phyloP scores from a whole-genome alignment of 2,888 invertebrate genomes.

The Drosophila melanosoma region DNA sequence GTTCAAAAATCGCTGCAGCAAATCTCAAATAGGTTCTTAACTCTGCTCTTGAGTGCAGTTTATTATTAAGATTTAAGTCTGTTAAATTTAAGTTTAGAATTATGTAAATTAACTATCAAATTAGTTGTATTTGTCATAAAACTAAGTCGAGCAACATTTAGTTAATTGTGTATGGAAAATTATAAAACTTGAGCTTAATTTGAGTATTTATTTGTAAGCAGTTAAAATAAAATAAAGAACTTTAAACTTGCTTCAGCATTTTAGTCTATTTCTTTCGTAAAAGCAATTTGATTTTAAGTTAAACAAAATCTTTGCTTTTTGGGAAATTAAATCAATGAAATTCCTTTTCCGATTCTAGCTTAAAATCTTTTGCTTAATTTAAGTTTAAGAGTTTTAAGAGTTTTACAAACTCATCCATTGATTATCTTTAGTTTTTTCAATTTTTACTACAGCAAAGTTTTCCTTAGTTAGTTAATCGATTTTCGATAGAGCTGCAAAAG shows the following conservation, averaged over 20 bases:
- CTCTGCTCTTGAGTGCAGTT: neutral
- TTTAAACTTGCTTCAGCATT: neutral
- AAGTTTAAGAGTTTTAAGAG: neutral
- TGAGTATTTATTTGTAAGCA: neutral
- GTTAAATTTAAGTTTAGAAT: neutral
- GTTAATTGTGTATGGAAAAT: neutral
- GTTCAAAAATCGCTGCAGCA: slow-evolving; percentile 2
- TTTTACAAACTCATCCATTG: neutral
- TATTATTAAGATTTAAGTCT: slow-evolving; percentile 4
- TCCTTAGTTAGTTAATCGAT: neutral
- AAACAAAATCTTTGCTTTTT: neutral
- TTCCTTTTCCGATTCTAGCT: neutral
- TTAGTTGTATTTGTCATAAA: neutral
- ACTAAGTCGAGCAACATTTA: neutral
- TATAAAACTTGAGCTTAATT: neutral
- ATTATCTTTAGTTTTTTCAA: neutral
- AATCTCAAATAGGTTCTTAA: slow-evolving; percentile 14
- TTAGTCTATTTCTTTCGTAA: neutral
- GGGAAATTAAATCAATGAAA: neutral
- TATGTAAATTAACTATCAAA: neutral
- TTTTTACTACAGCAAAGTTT: neutral
- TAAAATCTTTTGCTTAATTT: neutral
- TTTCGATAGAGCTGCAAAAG: neutral
- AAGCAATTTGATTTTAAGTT: neutral
- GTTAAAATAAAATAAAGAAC: neutral